phyloP scores from a whole-genome alignment of 2,888 invertebrate genomes.

The Sclerodermus sp. region DNA sequence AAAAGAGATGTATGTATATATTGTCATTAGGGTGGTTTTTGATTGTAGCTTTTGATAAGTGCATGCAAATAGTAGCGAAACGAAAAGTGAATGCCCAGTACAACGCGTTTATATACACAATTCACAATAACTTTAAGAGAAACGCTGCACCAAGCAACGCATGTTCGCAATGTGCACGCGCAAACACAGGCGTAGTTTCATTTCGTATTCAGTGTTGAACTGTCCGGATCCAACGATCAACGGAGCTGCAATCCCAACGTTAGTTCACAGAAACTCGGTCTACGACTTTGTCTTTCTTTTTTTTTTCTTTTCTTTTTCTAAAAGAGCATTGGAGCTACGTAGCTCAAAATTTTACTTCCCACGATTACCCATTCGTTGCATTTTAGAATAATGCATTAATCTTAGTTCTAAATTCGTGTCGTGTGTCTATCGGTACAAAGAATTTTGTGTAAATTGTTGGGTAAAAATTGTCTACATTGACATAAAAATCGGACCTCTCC shows the following conservation, averaged over 20 bases:
- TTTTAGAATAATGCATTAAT: too few relatives aligned
- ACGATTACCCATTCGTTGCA: too few relatives aligned
- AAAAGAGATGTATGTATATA: neutral
- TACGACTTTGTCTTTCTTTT: too few relatives aligned
- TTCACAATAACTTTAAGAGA: constrained; percentile 25
- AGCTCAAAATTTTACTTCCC: too few relatives aligned
- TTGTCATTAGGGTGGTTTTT: constrained; percentile 2
- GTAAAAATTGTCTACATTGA: too few relatives aligned
- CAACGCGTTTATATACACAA: constrained; percentile 38
- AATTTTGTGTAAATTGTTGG: constrained; percentile 37
- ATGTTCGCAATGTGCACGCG: neutral
- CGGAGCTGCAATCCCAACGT: constrained; percentile 7
- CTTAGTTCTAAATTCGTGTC: neutral
- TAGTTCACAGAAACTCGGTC: too few relatives aligned
- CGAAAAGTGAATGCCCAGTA: constrained; percentile 29
- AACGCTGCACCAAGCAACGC: constrained; percentile 13
- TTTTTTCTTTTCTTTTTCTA: neutral
- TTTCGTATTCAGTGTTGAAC: neutral
- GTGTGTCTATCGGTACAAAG: constrained; percentile 37
- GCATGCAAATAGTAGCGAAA: neutral
- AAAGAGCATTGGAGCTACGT: too few relatives aligned
- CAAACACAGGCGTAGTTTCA: neutral
- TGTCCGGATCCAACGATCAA: constrained; percentile 4
- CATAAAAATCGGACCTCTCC: too few relatives aligned
- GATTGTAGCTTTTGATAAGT: constrained; percentile 6